Base-by-base conservation (phyloP, 1,140 invertebrate species). In the Anoplolepis gracilipes region DNA sequence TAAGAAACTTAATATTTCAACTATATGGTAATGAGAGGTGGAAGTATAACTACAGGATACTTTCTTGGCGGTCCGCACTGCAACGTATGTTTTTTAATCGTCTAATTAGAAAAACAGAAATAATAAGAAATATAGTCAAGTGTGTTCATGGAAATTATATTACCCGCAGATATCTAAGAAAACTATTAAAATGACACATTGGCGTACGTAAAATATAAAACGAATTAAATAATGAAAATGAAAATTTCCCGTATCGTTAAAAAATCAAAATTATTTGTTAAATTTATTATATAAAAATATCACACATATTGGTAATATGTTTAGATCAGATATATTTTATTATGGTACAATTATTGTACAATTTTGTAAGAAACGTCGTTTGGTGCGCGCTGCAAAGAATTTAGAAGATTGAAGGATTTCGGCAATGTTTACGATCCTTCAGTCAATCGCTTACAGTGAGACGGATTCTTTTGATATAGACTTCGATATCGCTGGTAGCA, bases 401-500 rank as follows among this genome's bases (percentile, higher is more conserved):
- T 30, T 30, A 28, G n/a, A 33, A 59, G 30, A 42, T 39, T 39
- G 57, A 84, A 49, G 72, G 46, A 28, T 36, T 49, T 33, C 55
- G 13, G 3, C 16, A 30, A 49, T 10, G 55, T 16, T 59, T 25
- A 33, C 16, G 75, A 78, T 85, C 73, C 77, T 79, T 46, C 36
- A n/a, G 25, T 82, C 53, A 1, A 36, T 13, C n/a, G 19, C 22
- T 53, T 55, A 67, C 30, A 61, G 67, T 59, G 53, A 73, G 19
- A 72, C 67, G 28, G 36, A 82, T 42, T 82, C 39, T 73, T 82
- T 82, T 55, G 53, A 81, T 81, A 72, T 81, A 81, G 65, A 81
- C 59, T 59, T 81, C 78, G 65, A 82, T 82, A 82, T 82, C 67
- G 78, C 78, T 61, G 67, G 19, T 82, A 82, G 69, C 25, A 49